Evolutionary conservation across 1,140 invertebrate genomes (phyloP).

Genomic region (Drosophila subpulchrella): DNA sequence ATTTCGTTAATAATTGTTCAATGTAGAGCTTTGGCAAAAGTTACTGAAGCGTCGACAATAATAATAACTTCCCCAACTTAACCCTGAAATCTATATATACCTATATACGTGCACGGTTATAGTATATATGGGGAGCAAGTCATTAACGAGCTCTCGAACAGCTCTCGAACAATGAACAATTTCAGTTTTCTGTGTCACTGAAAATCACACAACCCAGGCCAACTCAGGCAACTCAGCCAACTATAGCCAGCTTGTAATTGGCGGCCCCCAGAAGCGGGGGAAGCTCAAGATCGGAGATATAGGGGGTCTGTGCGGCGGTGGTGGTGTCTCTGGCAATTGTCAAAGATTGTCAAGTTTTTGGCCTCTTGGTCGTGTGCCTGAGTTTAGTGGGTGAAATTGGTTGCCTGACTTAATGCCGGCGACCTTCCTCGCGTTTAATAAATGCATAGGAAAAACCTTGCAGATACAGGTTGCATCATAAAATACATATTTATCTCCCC

Average conservation of each 20-base stretch:
- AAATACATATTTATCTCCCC: conserved; percentile 15
- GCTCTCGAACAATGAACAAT: conserved; percentile 73
- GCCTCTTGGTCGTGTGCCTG: conserved; percentile 51
- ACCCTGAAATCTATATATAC: conserved; percentile 60
- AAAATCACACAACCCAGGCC: conserved; percentile 63
- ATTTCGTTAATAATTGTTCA: conserved; percentile 65
- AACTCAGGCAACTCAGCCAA: conserved; percentile 52
- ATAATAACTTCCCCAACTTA: conserved; percentile 68
- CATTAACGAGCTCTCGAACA: conserved; percentile 64
- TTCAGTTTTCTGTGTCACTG: conserved; percentile 74
- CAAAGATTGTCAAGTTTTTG: conserved; percentile 57
- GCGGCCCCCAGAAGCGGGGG: conserved; percentile 19
- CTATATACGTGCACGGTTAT: conserved; percentile 22
- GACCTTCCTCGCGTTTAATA: conserved; percentile 54
- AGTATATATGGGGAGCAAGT: conserved; percentile 52
- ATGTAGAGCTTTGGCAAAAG: conserved; percentile 61
- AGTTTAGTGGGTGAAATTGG: conserved; percentile 62
- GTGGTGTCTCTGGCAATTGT: conserved; percentile 44
- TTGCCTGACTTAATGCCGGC: conserved; percentile 48
- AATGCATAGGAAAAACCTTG: conserved; percentile 56
- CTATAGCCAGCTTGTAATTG: conserved; percentile 64
- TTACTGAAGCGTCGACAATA: conserved; percentile 62
- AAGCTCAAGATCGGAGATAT: conserved; percentile 20
- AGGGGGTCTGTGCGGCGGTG: background rate
- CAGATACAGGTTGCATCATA: conserved; percentile 53